These are phyloP conservation scores for Tiaroga cobitis DNA, from an alignment of 2,797 vertebrate species.

Conservation along the genomic window DNA sequence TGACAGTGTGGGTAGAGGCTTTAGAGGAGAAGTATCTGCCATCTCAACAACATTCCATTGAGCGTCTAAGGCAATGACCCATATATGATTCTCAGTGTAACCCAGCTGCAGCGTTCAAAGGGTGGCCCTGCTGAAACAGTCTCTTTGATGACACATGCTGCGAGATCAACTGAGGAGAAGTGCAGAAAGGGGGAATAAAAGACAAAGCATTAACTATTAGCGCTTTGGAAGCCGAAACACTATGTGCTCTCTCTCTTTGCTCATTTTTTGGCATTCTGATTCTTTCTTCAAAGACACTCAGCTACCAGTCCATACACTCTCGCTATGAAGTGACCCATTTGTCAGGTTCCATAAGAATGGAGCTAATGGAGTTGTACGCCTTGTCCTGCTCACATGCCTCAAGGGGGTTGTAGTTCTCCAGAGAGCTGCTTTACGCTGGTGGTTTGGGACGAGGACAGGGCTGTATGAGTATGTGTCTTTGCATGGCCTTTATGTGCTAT, in stretches of 20 bases:
- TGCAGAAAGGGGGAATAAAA: constrained; percentile 2
- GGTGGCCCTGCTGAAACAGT: constrained; percentile 68
- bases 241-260: constrained; percentile 24
- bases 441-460: not conserved
- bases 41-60: constrained; percentile 66
- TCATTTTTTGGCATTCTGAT: constrained; percentile 44
- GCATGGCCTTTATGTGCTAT: constrained; percentile 12
- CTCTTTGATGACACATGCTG: constrained; percentile 73
- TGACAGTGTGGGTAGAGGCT: constrained; percentile 14
- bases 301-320: constrained; percentile 47
- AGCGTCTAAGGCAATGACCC: constrained; percentile 72
- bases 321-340: constrained; percentile 52
- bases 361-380: constrained; percentile 55
- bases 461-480: not conserved
- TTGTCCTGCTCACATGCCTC: constrained; percentile 35
- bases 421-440: constrained; percentile 25
- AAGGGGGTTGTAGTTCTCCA: constrained; percentile 40
- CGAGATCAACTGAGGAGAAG: constrained; percentile 60
- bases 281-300: constrained; percentile 52
- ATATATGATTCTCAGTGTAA: constrained; percentile 76
- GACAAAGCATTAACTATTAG: constrained; percentile 61
- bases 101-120: constrained; percentile 68
- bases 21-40: constrained; percentile 48
- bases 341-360: constrained; percentile 54
- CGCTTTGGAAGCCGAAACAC: constrained; percentile 47